Conservation (phyloP, 2,888 invertebrate genomes). For the Trissolcus japonicus region DNA sequence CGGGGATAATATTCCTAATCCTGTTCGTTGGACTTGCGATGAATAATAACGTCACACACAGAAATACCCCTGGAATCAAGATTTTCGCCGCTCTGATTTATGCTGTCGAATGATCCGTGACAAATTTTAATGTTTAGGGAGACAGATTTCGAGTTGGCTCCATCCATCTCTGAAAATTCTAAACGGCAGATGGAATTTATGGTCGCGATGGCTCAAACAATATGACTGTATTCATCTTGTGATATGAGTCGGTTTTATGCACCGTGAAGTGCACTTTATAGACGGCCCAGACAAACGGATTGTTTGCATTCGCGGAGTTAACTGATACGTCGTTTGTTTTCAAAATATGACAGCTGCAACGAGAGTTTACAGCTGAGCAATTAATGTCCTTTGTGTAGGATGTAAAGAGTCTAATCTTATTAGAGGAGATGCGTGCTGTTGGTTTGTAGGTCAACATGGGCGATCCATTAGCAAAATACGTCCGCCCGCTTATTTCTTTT, state of each 20-base stretch:
- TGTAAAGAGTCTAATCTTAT: too few relatives aligned
- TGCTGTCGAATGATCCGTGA: background rate
- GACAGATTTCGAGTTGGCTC: too few relatives aligned
- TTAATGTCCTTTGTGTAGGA: too few relatives aligned
- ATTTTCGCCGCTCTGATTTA: conserved; percentile 30
- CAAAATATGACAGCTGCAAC: background rate
- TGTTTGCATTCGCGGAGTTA: conserved; percentile 28
- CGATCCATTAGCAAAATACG: too few relatives aligned
- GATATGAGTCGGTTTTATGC: conserved; percentile 44
- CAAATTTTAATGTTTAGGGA: too few relatives aligned
- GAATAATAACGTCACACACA: conserved; percentile 25
- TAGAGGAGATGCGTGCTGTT: too few relatives aligned
- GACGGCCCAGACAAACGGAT: conserved; percentile 39
- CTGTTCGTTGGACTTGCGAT: conserved; percentile 6
- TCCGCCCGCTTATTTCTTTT: too few relatives aligned
- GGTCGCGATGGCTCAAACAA: conserved; percentile 32
- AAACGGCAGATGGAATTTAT: conserved; percentile 34
- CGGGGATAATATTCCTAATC: conserved; percentile 32
- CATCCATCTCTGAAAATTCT: background rate
- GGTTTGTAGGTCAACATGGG: too few relatives aligned
- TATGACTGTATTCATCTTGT: conserved; percentile 39
- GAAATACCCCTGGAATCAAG: conserved; percentile 9
- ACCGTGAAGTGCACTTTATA: conserved; percentile 36
- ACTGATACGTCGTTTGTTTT: conserved; percentile 14
- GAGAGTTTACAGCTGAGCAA: background rate